These are phyloP conservation scores for Ochlodes sylvanus DNA, from an alignment of 2,888 invertebrate genomes.

Conservation along the genomic window DNA sequence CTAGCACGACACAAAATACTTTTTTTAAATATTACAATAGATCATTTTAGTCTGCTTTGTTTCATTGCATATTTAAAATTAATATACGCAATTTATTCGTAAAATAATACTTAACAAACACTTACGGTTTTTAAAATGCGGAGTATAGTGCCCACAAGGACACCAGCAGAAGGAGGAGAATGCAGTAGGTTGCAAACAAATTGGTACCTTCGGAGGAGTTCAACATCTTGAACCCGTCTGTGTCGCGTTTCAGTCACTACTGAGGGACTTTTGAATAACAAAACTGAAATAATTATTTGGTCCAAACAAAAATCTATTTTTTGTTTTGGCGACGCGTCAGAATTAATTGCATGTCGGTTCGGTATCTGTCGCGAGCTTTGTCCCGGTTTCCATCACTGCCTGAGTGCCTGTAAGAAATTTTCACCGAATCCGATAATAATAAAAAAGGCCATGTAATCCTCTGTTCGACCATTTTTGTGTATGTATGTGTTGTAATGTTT, in stretches of 20 bases:
- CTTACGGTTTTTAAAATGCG: slow-evolving; percentile 76
- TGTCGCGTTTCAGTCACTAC: slow-evolving; percentile 61
- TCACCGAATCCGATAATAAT: slow-evolving; percentile 41
- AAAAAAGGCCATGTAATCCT: slow-evolving; percentile 40
- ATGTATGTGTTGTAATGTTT: no score
- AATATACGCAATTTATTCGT: background rate
- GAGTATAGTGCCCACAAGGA: slow-evolving; percentile 88
- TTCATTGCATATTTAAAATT: background rate
- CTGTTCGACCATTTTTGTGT: slow-evolving; percentile 35
- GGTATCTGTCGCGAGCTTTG: slow-evolving; percentile 46
- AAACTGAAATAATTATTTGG: slow-evolving; percentile 54
- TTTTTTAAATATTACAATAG: no score
- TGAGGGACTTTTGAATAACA: slow-evolving; percentile 57
- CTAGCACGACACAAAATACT: no score
- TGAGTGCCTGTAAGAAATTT: slow-evolving; percentile 49
- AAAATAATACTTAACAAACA: slow-evolving; percentile 34
- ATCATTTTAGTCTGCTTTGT: background rate
- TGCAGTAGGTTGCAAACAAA: slow-evolving; percentile 88
- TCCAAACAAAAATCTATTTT: slow-evolving; percentile 66
- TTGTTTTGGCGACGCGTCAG: slow-evolving; percentile 60
- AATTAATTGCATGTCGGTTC: slow-evolving; percentile 68
- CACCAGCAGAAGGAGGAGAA: slow-evolving; percentile 86
- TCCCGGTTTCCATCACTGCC: slow-evolving; percentile 48
- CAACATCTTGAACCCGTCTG: slow-evolving; percentile 62
- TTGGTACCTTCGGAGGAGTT: slow-evolving; percentile 84